These are phyloP conservation scores for Pogonomyrmex californicus DNA, from an alignment of 1,140 invertebrate species.

Conservation along the genomic window DNA sequence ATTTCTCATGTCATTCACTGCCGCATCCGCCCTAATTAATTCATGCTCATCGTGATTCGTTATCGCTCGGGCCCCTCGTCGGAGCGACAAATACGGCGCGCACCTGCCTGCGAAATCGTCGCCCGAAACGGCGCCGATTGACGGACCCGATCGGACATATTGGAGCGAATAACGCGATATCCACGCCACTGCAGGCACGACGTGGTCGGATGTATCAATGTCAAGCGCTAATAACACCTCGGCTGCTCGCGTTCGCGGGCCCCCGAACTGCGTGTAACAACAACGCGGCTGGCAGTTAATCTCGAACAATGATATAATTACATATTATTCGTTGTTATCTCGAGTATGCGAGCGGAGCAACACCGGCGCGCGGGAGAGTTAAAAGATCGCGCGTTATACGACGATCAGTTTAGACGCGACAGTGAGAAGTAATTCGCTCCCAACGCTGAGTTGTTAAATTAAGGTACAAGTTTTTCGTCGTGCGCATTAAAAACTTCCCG, in stretches of 20 bases:
- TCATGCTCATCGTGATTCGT: constrained; percentile 5
- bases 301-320: constrained; percentile 86
- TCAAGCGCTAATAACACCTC: constrained; percentile 84
- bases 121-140: constrained; percentile 13
- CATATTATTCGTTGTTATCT: constrained; percentile 82
- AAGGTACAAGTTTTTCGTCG: constrained; percentile 10
- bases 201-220: constrained; percentile 83
- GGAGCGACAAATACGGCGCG: constrained; percentile 20
- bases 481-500: background rate
- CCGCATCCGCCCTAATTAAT: constrained; percentile 35
- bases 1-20: background rate
- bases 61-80: background rate
- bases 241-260: constrained; percentile 65
- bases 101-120: constrained; percentile 37
- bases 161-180: constrained; percentile 41
- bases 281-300: constrained; percentile 78
- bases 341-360: constrained; percentile 74
- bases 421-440: background rate
- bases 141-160: constrained; percentile 15
- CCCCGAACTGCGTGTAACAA: constrained; percentile 68
- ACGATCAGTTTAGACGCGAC: background rate
- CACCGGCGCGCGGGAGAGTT: background rate
- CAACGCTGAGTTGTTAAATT: background rate
- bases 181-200: constrained; percentile 44
- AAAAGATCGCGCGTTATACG: constrained; percentile 8